Conservation (phyloP, 2,113 vertebrate genomes). For the Hyaena hyaena region DNA sequence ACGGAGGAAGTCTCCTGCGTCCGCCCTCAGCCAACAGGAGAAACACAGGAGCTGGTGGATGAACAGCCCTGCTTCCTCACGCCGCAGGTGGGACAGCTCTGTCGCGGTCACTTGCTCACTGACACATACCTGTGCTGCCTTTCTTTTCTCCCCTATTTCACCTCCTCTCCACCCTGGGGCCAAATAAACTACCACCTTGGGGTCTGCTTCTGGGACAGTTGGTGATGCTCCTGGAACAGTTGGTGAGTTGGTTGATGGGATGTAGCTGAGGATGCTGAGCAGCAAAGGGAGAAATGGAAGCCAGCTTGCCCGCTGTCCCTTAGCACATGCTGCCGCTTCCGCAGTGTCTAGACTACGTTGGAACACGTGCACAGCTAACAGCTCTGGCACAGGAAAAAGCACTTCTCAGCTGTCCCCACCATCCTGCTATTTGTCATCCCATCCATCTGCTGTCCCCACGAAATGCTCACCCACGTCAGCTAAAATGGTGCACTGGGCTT, state of each 20-base stretch:
- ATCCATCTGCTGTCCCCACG: conserved; percentile 76
- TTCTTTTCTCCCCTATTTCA: background rate
- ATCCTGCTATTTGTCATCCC: conserved; percentile 77
- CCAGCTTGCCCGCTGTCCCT: background rate
- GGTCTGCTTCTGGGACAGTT: background rate
- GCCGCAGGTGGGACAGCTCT: background rate
- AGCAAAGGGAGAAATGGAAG: background rate
- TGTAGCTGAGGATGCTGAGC: background rate
- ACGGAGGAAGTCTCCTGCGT: background rate
- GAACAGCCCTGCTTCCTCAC: background rate
- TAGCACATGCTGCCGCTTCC: background rate
- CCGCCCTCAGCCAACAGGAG: background rate
- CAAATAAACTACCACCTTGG: background rate
- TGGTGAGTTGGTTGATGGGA: background rate
- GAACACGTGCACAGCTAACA: conserved; percentile 27
- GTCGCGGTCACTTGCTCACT: background rate
- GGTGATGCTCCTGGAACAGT: background rate
- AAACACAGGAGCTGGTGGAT: background rate
- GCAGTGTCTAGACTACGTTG: background rate
- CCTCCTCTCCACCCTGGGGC: background rate
- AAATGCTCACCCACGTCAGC: conserved; percentile 76
- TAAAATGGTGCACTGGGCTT: conserved; percentile 73
- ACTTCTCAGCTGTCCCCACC: conserved; percentile 67
- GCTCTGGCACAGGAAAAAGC: conserved; percentile 66
- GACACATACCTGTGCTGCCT: background rate